Percentiles rank a stretch among this genome's conserved stretches.
Conservation (phyloP, 2,797 vertebrate genomes). For the Etheostoma nigrum region DNA sequence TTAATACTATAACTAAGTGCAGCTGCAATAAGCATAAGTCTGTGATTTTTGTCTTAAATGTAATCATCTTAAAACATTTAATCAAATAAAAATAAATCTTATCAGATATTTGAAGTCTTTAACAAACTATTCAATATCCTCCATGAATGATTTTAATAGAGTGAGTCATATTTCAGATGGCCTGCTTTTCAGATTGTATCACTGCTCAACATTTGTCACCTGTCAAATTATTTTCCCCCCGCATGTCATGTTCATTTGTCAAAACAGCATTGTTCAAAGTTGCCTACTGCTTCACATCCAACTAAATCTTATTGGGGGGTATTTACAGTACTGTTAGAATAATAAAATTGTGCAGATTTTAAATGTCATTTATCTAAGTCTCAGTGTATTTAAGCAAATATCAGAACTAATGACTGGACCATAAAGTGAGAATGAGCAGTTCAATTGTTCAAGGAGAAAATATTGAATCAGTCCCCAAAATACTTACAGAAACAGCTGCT, state of each 20-base stretch:
- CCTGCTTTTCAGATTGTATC: slow-evolving; percentile 89
- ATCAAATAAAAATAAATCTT: slow-evolving; percentile 82
- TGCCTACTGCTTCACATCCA: slow-evolving; percentile 77
- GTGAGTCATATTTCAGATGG: slow-evolving; percentile 90
- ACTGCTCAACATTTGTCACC: slow-evolving; percentile 89
- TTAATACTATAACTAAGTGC: slow-evolving; percentile 13
- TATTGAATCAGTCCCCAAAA: slow-evolving; percentile 60
- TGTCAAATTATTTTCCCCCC: slow-evolving; percentile 89
- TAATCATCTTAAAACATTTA: slow-evolving; percentile 78
- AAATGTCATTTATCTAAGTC: slow-evolving; percentile 78
- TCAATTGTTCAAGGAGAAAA: slow-evolving; percentile 6
- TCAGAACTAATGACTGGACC: slow-evolving; percentile 63
- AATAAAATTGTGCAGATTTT: slow-evolving; percentile 77
- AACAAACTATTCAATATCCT: slow-evolving; percentile 90
- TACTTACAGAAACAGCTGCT: slow-evolving; percentile 53
- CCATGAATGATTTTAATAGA: slow-evolving; percentile 89
- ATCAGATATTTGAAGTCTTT: slow-evolving; percentile 87
- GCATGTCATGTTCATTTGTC: slow-evolving; percentile 90
- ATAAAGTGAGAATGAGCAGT: slow-evolving; percentile 58
- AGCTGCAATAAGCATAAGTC: slow-evolving; percentile 29
- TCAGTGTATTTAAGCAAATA: slow-evolving; percentile 65
- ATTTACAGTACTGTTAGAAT: slow-evolving; percentile 83
- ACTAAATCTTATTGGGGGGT: slow-evolving; percentile 83
- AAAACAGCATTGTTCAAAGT: slow-evolving; percentile 83
- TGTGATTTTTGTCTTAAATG: slow-evolving; percentile 65